Conservation (phyloP, 2,113 vertebrate species). For the Scomber colias region DNA sequence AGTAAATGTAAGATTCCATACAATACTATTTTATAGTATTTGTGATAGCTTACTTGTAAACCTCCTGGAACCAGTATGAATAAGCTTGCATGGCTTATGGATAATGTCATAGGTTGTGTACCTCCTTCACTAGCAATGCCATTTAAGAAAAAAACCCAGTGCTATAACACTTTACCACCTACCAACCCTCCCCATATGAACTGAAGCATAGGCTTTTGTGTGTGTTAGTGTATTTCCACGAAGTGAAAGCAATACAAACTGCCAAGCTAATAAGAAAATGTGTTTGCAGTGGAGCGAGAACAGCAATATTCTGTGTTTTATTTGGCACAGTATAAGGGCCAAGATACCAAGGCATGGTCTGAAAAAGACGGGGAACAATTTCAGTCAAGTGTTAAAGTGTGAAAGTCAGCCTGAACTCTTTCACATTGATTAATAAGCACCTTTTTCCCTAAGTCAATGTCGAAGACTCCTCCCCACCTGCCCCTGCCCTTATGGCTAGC, state of each 20-base stretch:
- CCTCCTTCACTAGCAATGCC: not conserved
- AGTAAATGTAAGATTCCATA: too few relatives aligned
- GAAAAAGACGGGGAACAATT: not conserved
- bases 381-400: constrained; percentile 33
- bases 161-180: not conserved
- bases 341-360: constrained; percentile 1
- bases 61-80: not conserved
- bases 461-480: constrained; percentile 57
- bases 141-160: too few relatives aligned
- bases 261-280: constrained; percentile 41
- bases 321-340: constrained; percentile 16
- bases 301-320: constrained; percentile 48
- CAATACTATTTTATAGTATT: not conserved
- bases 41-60: not conserved
- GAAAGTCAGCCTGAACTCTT: constrained; percentile 59
- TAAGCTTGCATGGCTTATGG: not conserved
- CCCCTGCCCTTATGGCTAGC: constrained; percentile 51
- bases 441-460: constrained; percentile 55
- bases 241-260: constrained; percentile 30
- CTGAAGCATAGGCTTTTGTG: constrained; percentile 2
- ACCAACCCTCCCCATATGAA: not conserved
- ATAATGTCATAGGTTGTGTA: not conserved
- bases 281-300: constrained; percentile 36
- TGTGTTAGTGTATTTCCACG: constrained; percentile 1
- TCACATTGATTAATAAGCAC: constrained; percentile 57